These are phyloP conservation scores for Drosophila dives DNA, from an alignment of 2,888 invertebrate species.

Conservation along the genomic window DNA sequence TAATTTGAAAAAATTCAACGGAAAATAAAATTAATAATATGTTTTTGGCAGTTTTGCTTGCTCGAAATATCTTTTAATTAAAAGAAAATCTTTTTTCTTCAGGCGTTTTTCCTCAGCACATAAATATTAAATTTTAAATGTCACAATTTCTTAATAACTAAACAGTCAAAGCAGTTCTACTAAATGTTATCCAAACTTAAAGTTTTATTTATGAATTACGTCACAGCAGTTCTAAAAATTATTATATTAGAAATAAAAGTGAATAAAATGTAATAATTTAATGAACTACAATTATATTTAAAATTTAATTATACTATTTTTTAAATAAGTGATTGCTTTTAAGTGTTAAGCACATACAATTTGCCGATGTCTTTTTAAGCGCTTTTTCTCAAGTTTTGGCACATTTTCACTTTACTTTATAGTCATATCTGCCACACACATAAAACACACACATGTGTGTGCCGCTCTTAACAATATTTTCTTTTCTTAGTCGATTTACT, in stretches of 20 bases:
- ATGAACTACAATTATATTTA: not conserved
- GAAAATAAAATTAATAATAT: not conserved
- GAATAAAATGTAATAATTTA: not conserved
- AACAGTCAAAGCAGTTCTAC: not conserved
- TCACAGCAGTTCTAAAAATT: too few species aligned
- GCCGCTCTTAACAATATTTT: constrained; percentile 37
- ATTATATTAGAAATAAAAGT: not conserved
- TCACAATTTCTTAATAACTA: not conserved
- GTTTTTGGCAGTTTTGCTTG: not conserved
- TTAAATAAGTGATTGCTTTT: not conserved
- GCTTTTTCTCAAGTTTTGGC: constrained; percentile 24
- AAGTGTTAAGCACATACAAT: constrained; percentile 24
- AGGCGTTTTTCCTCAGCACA: not conserved
- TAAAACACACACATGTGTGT: constrained; percentile 7
- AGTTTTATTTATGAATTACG: not conserved
- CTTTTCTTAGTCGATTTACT: constrained; percentile 41
- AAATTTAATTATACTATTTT: not conserved
- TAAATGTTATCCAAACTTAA: not conserved
- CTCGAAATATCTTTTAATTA: too few species aligned
- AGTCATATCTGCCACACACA: constrained; percentile 8
- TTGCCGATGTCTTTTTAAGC: constrained; percentile 27
- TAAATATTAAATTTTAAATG: not conserved
- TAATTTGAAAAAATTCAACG: constrained; percentile 16
- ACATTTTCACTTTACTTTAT: not conserved
- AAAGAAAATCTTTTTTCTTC: not conserved